Base-by-base conservation (phyloP, 1,140 invertebrate genomes). In the Temnothorax longispinosus region DNA sequence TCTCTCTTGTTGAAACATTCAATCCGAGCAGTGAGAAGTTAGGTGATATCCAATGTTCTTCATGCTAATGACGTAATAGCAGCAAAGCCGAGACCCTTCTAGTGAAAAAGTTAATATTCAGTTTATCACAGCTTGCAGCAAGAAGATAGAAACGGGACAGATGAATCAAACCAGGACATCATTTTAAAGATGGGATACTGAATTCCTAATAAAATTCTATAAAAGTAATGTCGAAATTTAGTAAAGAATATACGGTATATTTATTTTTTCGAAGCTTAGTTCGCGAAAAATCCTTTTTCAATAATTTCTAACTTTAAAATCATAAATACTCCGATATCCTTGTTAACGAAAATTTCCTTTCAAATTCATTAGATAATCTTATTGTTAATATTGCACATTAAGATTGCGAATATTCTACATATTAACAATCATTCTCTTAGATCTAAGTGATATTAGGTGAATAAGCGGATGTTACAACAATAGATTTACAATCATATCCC, bases 1-100 rank as follows among this genome's bases (percentile, higher is more conserved):
- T 47, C 41, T 60, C 54, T 60, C 80, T 60, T 74, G 54, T 71
- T 84, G 21, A 84, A 84, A 74, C 54, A 74, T 74, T 74, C 54
- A 74, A 44, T 74, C 15, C 18, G n/a, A 58, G 21, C 21, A 21
- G 27, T 21, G 54, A 74, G 80, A 60, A 56, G 27, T 32, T 60
- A 75, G 69, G 41, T 32, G 54, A 69, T 82, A 74, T 15, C 18
- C 21, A 47, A 21, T 82, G 78, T 82, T 82, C 78, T 72, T 44
- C 44, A 60, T 56, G 41, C 54, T 84, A 69, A 84, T 74, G 74
- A 84, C 67, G 27, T 58, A 50, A 47, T 44, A 47, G 15, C 15
- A 27, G 18, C 41, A n/a, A 82, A 52, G 27, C 8, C 64, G 13
- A 27, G 27, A 74, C n/a, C 15, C 10, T 54, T 44, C 11, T 18